Conservation (phyloP, 2,113 vertebrate genomes). For the Melozone crissalis region DNA sequence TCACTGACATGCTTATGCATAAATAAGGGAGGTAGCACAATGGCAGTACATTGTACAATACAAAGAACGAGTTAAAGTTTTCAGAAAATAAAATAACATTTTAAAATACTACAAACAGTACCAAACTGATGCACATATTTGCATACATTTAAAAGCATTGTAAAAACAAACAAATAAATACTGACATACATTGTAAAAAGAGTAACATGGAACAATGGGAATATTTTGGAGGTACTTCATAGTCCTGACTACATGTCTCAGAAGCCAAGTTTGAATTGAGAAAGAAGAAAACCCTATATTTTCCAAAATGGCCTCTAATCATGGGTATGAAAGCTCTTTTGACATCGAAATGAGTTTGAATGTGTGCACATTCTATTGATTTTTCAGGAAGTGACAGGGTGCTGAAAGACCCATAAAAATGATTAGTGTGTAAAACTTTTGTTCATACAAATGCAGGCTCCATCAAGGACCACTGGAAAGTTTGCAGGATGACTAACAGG, state of each 20-base stretch:
- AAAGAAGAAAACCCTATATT: neutral
- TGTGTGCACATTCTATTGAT: slow-evolving; percentile 21
- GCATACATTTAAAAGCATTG: neutral
- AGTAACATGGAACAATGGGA: neutral
- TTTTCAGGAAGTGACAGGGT: neutral
- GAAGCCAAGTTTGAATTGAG: neutral
- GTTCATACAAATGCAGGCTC: neutral
- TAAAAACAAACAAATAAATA: neutral
- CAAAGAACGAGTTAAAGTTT: neutral
- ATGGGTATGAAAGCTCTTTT: neutral
- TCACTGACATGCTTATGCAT: neutral
- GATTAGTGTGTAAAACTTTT: slow-evolving; percentile 9
- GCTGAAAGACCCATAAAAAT: slow-evolving; percentile 43
- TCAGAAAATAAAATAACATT: neutral
- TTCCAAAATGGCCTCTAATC: neutral
- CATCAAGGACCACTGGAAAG: neutral
- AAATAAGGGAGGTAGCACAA: neutral
- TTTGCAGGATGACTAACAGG: slow-evolving; percentile 2
- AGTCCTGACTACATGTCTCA: neutral
- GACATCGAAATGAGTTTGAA: neutral
- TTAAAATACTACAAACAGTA: neutral
- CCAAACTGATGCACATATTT: neutral
- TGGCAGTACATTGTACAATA: neutral
- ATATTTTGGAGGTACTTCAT: neutral
- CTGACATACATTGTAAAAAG: neutral